Base-by-base conservation (phyloP, 1,140 invertebrate genomes). In the Atta colombica region DNA sequence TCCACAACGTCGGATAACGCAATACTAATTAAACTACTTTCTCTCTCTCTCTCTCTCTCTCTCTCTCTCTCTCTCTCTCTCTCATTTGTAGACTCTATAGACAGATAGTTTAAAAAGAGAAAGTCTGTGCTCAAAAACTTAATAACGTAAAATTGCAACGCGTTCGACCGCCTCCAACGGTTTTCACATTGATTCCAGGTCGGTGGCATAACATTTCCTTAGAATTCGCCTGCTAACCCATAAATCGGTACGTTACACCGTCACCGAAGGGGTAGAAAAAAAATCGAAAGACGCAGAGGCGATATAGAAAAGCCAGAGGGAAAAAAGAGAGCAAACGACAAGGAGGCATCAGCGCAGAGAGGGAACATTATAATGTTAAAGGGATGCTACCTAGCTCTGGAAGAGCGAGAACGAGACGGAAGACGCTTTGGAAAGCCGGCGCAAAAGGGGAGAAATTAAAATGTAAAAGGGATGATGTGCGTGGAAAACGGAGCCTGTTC, bases 401-500 rank as follows among this genome's bases (percentile, higher is more conserved):
- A 74, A 77, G 75, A 58, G 82, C 39, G 68, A 55, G 61, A 75
- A 69, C 61, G 89, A 66, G 65, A 63, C n/a, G 18, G 63, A 81
- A 77, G 87, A 90, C 86, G 87, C 90, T 94, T 93, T 94, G 92
- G 92, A 94, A 93, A 92, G 92, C 91, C 90, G 84, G 86, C 72
- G 92, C 89, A 93, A 94, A 94, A 94, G 93, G 94, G 94, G 93
- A 94, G 92, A 94, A 94, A 94, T 94, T 94, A 94, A 94, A 94
- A 94, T 94, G 92, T 94, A 94, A 94, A 94, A 94, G 94, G 93
- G 93, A 94, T 94, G 93, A 94, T 94, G 93, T 93, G 93, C 93
- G 92, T 93, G 93, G 90, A 94, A 94, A 94, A 93, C 74, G 91
- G 81, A 91, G 88, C 77, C 88, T 82, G 90, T 85, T 65, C 78